These are phyloP conservation scores for Typhlichthys eigenmanni DNA, from an alignment of 2,797 vertebrate genomes.

Conservation along the genomic window DNA sequence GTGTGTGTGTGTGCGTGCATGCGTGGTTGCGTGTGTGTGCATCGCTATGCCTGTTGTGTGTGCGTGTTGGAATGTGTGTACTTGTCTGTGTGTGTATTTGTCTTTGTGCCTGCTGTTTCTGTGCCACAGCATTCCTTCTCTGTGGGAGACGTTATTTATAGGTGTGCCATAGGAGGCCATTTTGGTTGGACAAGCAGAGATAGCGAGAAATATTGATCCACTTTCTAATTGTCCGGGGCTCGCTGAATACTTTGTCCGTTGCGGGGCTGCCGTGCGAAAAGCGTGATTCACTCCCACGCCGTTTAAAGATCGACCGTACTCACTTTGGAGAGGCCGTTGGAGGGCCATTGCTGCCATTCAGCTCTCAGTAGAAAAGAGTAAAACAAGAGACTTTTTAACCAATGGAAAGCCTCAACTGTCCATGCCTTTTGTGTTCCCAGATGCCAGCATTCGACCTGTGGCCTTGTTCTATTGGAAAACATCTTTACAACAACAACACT, in stretches of 20 bases:
- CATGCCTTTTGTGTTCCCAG: slow-evolving; percentile 2
- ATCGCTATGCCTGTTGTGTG: neutral
- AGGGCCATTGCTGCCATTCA: neutral
- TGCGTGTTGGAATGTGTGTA: neutral
- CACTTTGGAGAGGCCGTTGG: neutral
- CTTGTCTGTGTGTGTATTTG: neutral
- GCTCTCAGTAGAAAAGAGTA: slow-evolving; percentile 15
- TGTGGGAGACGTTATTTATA: slow-evolving; percentile 26
- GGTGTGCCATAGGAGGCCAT: slow-evolving; percentile 17
- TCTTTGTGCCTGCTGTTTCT: neutral
- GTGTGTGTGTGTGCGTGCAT: neutral
- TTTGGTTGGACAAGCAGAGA: slow-evolving; percentile 26
- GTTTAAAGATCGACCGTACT: slow-evolving; percentile 8
- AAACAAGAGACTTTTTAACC: slow-evolving; percentile 2
- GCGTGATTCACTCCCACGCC: slow-evolving; percentile 24
- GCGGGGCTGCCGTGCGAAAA: neutral
- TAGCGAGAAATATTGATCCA: slow-evolving; percentile 46
- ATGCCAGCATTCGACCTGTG: neutral
- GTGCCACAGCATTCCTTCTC: slow-evolving; percentile 5
- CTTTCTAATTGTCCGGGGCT: slow-evolving; percentile 42
- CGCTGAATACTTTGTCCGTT: slow-evolving; percentile 30
- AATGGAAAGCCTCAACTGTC: slow-evolving; percentile 1
- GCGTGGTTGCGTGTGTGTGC: neutral
- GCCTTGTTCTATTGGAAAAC: slow-evolving; percentile 3
- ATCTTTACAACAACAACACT: no score